A percentile compares a stretch with the other conserved stretches of the same genome.
Conservation (phyloP, 2,888 invertebrate genomes). For the Clunio marinus region DNA sequence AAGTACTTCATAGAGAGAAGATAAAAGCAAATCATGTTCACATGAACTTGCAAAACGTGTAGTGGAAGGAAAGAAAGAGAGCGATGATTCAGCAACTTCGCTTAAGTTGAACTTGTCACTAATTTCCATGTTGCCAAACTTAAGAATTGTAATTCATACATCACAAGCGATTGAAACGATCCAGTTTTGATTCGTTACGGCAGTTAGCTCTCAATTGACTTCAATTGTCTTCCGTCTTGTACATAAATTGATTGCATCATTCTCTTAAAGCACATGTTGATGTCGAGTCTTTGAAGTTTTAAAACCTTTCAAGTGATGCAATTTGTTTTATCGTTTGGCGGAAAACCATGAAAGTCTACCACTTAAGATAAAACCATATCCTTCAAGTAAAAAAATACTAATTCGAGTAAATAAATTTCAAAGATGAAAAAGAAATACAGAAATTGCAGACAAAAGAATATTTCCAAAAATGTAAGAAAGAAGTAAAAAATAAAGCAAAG, state of each 20-base stretch:
- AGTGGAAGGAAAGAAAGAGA: neutral
- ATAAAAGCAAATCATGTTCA: neutral
- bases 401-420: too few relatives aligned
- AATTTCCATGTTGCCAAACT: neutral
- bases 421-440: neutral
- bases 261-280: neutral
- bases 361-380: slow-evolving; percentile 9
- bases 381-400: too few relatives aligned
- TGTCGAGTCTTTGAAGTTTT: neutral
- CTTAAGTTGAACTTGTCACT: neutral
- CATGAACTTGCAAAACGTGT: neutral
- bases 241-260: slow-evolving; percentile 4
- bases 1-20: neutral
- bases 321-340: neutral
- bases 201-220: slow-evolving; percentile 12
- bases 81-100: neutral
- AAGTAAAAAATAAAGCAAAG: neutral
- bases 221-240: slow-evolving; percentile 6
- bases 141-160: neutral
- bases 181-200: slow-evolving; percentile 2
- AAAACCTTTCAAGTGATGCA: neutral
- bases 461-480: too few relatives aligned
- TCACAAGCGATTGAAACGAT: neutral
- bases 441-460: neutral
- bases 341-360: neutral